These are phyloP conservation scores for Piaya cayana DNA, from an alignment of 2,113 vertebrate species.

Conservation along the genomic window DNA sequence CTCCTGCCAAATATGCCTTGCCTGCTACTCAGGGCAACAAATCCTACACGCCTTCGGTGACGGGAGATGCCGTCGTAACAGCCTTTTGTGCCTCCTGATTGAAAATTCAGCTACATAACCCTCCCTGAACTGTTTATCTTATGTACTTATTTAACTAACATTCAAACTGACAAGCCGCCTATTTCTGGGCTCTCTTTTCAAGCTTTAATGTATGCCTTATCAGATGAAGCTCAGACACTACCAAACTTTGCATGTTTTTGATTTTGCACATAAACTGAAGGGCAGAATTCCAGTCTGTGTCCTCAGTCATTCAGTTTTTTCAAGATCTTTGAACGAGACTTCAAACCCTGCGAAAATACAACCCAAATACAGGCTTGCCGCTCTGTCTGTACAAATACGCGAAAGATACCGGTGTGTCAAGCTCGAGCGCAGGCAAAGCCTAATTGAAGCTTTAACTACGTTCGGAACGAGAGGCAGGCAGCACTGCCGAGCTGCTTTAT, in stretches of 20 bases:
- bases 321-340: constrained; percentile 82
- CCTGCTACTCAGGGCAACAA: constrained; percentile 54
- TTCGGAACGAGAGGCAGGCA: constrained; percentile 71
- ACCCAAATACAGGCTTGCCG: constrained; percentile 79
- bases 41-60: constrained; percentile 53
- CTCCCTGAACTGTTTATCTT: constrained; percentile 83
- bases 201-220: constrained; percentile 80
- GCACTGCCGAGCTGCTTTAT: constrained; percentile 62
- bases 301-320: constrained; percentile 81
- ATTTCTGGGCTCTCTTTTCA: constrained; percentile 78
- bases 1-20: constrained; percentile 4
- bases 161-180: constrained; percentile 83
- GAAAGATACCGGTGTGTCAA: constrained; percentile 79
- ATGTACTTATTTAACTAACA: constrained; percentile 87
- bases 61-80: constrained; percentile 46
- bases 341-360: constrained; percentile 82
- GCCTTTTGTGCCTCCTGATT: constrained; percentile 71
- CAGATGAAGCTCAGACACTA: constrained; percentile 78
- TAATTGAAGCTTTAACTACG: constrained; percentile 80
- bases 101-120: constrained; percentile 84
- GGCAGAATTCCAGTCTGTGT: constrained; percentile 81
- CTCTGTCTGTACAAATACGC: constrained; percentile 79
- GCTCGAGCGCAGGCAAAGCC: constrained; percentile 68
- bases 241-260: constrained; percentile 86
- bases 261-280: constrained; percentile 83